Base-by-base conservation (phyloP, 2,888 invertebrate species). In the Electrophaes corylata region DNA sequence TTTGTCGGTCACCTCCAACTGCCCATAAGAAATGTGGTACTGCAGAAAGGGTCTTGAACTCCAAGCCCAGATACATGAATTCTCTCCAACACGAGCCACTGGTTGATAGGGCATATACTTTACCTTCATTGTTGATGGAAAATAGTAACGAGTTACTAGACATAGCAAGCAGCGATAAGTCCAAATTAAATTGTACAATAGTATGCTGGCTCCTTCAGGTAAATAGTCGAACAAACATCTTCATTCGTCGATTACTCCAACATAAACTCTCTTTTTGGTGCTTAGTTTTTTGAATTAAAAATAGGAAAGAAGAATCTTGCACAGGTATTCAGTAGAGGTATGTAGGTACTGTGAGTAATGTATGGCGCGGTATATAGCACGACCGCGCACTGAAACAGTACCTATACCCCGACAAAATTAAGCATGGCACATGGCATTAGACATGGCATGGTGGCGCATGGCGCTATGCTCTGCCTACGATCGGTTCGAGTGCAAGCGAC, bases 21-120 rank as follows among this genome's bases (percentile, higher is more conserved):
- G 98, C 98, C 98, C 98, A 98, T 75, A 98, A 92, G 76, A 96
- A 96, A 86, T 96, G 95, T 11, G 96, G 95, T 1, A 96, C 95
- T 3, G 97, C 95, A 2, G 97, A 96, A 48, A 98, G 90, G 76
- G 96, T 96, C 86, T 98, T 98, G 77, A 98, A 97, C 76, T 97
- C 97, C 65, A 97, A 93, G 0, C 97, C 97, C 18, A 95, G 92
- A 77, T 97, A 97, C 78, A 95, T 94, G 78, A 97, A 95, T 83
- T 97, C 97, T 76, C 96, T 93, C 97, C 98, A 97, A 87, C 95
- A 95, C 16, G 95, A 94, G 3, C 96, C 95, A 67, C 93, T 94
- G 2, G 97, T 96, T 29, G 96, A 95, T 57, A 98, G 88, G 50
- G 96, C 95, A 80, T 97, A 96, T 11, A 98, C 96, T 81, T 96